Base-by-base conservation (phyloP, 2,113 vertebrate genomes). In the Atrichornis clamosus region DNA sequence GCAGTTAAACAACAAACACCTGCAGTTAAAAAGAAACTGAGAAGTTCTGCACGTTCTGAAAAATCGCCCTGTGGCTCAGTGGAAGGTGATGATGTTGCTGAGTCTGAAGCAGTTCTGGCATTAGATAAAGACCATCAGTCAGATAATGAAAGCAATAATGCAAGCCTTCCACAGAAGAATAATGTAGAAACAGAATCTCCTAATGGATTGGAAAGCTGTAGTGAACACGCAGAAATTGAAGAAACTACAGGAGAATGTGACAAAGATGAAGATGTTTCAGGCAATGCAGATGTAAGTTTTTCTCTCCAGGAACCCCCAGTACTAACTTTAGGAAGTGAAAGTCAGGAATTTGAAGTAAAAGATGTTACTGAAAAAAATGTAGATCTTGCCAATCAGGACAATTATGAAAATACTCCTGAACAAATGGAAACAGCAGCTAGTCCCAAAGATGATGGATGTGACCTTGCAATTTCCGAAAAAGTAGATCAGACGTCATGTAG, bases 11-110 rank as follows among this genome's bases (percentile, higher is more conserved):
- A 98, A 30, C 97, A 96, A 80, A 95, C 96, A 63, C 94, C 98
- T 65, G 83, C 96, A 49, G 35, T 85, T 39, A 99, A 98, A 97
- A 98, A 99, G 97, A 99, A 99, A 97, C 97, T 98, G 68, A 67
- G 98, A 27, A 91, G 95, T 52, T 98, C 98, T 89, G 93, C 97
- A 47, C 63, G 53, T 33, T 96, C 98, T 46, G 97, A 98, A 42
- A 98, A 98, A 84, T 82, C 96, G 1, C 75, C 96, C 56, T 93
- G 92, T 96, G 98, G 98, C 85, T 97, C 97, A 5, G 96, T 97
- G 68, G 98, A 98, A 91, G 98, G 98, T 75, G 98, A 98, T 89
- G 98, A 98, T 32, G 67, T 89, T 63, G 84, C 77, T 60, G 97
- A 98, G 44, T 84, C 93, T 92, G 97, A 97, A 52, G 72, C 79